Evolutionary conservation across 2,888 invertebrate species (phyloP).

Genomic region (Oegoconia quadripuncta): DNA sequence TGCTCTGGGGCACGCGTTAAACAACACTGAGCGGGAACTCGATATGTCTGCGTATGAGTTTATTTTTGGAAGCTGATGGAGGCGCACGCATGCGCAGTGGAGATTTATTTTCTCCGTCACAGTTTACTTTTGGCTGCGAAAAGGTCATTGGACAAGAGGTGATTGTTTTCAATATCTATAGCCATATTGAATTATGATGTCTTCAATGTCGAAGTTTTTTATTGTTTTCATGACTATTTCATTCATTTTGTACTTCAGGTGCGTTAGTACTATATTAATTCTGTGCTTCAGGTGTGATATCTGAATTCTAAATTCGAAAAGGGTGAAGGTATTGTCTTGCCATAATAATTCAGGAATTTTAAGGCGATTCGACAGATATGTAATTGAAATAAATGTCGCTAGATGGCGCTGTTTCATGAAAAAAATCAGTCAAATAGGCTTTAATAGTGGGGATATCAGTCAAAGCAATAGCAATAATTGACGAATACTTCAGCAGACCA

Average conservation of each 20-base stretch:
- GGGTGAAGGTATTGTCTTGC: no score
- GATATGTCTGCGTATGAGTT: slow-evolving; percentile 57
- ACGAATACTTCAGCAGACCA: no score
- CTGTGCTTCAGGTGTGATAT: no score
- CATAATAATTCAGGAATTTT: no score
- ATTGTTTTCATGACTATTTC: slow-evolving; percentile 9
- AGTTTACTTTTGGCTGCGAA: slow-evolving; percentile 66
- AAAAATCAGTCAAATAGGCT: no score
- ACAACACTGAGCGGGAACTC: slow-evolving; percentile 65
- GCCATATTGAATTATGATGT: slow-evolving; percentile 1
- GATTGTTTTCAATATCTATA: slow-evolving; percentile 36
- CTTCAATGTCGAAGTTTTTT: slow-evolving; percentile 10
- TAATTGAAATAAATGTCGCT: no score
- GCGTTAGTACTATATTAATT: background rate
- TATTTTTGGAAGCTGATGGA: slow-evolving; percentile 64
- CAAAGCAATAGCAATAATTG: no score
- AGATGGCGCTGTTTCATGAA: no score
- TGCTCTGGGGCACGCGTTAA: slow-evolving; percentile 42
- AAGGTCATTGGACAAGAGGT: slow-evolving; percentile 73
- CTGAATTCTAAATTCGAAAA: no score
- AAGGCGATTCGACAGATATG: no score
- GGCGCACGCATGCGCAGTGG: slow-evolving; percentile 45
- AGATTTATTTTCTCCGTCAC: slow-evolving; percentile 61
- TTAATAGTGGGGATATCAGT: no score
- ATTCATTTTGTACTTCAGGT: background rate